These are phyloP conservation scores for Dendrolimus kikuchii DNA, from an alignment of 1,140 invertebrate species.

Conservation along the genomic window DNA sequence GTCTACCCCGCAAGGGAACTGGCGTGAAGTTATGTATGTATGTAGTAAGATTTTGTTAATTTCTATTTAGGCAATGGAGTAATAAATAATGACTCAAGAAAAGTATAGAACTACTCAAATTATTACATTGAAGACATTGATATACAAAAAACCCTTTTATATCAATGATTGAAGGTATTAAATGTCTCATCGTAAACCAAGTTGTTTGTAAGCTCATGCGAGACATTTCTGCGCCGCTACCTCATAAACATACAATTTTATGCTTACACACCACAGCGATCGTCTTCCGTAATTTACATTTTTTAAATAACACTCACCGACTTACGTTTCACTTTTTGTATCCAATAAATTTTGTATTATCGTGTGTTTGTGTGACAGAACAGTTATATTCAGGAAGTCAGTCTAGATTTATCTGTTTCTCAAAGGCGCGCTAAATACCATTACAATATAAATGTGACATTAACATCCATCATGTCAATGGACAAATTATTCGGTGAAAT, in stretches of 20 bases:
- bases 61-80: no score
- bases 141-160: constrained; percentile 3
- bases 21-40: no score
- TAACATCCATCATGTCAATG: constrained; percentile 37
- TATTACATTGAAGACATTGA: no score
- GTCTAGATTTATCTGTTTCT: constrained; percentile 32
- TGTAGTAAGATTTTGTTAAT: no score
- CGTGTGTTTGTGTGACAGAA: constrained; percentile 6
- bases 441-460: constrained; percentile 30
- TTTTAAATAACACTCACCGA: neutral
- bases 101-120: no score
- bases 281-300: constrained; percentile 1
- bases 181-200: constrained; percentile 1
- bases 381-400: constrained; percentile 27
- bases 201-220: neutral
- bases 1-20: no score
- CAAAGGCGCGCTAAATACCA: constrained; percentile 35
- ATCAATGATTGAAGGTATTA: no score
- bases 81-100: no score
- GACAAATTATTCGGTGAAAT: constrained; percentile 37
- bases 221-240: neutral
- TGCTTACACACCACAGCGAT: neutral
- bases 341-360: no score
- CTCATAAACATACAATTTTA: constrained; percentile 2
- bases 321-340: no score